Conservation (phyloP, 1,140 invertebrate genomes). For the Melanaphis sacchari region DNA sequence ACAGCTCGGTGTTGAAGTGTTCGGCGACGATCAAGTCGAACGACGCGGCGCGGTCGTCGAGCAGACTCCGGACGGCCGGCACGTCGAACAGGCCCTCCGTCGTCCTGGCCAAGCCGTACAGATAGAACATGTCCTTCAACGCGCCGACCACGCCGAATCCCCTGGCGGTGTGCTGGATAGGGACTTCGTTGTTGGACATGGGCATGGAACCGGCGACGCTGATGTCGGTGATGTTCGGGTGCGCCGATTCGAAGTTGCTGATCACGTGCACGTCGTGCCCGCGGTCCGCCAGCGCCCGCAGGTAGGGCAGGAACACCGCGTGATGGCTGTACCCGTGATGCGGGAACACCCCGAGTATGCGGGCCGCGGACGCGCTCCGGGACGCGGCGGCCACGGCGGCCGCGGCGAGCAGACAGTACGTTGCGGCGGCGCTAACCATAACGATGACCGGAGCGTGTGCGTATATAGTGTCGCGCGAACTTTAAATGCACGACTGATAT, state of each 20-base stretch:
- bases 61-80: neutral
- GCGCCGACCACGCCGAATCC: neutral
- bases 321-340: slow-evolving; percentile 63
- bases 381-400: neutral
- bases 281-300: slow-evolving; percentile 61
- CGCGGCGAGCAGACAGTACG: neutral
- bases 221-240: slow-evolving; percentile 67
- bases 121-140: neutral
- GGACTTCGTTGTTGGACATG: slow-evolving; percentile 37
- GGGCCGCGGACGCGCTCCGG: neutral
- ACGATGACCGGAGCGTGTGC: too few relatives aligned
- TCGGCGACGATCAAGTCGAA: slow-evolving; percentile 63
- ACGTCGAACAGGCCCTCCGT: neutral
- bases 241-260: slow-evolving; percentile 64
- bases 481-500: too few relatives aligned
- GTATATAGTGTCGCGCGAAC: too few relatives aligned
- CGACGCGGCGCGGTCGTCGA: neutral
- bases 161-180: neutral
- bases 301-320: slow-evolving; percentile 62
- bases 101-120: neutral
- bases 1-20: slow-evolving; percentile 60
- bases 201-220: slow-evolving; percentile 51
- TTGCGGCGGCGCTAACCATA: neutral
- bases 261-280: slow-evolving; percentile 62
- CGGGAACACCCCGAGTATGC: slow-evolving; percentile 62